These are phyloP conservation scores for Bilobella aurantiaca DNA, from an alignment of 1,140 invertebrate species.

Conservation along the genomic window DNA sequence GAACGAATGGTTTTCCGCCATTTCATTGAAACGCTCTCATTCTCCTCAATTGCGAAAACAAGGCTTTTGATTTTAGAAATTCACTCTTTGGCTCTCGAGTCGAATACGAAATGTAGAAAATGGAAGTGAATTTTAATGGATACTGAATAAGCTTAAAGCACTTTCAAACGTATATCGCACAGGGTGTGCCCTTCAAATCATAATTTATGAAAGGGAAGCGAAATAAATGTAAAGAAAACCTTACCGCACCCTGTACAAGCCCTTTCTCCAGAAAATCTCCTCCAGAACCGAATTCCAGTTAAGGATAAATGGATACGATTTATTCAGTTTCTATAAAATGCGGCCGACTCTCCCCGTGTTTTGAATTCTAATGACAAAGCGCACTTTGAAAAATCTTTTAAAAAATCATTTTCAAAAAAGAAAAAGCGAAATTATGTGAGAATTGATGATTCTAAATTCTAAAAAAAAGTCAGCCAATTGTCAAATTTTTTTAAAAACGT, in stretches of 20 bases:
- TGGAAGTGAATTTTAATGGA: constrained; percentile 4
- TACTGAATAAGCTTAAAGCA: too few relatives aligned
- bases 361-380: constrained; percentile 7
- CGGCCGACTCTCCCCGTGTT: background rate
- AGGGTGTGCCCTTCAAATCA: too few relatives aligned
- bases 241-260: too few relatives aligned
- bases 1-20: background rate
- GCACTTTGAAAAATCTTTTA: too few relatives aligned
- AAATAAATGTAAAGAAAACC: too few relatives aligned
- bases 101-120: background rate
- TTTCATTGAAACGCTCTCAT: background rate
- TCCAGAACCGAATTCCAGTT: constrained; percentile 3
- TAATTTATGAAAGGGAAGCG: too few relatives aligned
- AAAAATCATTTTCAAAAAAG: background rate
- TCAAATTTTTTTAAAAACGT: too few relatives aligned
- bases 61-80: background rate
- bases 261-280: too few relatives aligned
- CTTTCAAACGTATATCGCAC: too few relatives aligned
- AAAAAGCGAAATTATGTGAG: too few relatives aligned
- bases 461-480: too few relatives aligned
- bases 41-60: background rate
- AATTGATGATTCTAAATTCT: constrained; percentile 2
- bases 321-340: background rate
- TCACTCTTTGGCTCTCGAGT: background rate
- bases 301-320: constrained; percentile 5